Evolutionary conservation across 2,797 vertebrate species (phyloP).

Genomic region (Arctocebus calabarensis): DNA sequence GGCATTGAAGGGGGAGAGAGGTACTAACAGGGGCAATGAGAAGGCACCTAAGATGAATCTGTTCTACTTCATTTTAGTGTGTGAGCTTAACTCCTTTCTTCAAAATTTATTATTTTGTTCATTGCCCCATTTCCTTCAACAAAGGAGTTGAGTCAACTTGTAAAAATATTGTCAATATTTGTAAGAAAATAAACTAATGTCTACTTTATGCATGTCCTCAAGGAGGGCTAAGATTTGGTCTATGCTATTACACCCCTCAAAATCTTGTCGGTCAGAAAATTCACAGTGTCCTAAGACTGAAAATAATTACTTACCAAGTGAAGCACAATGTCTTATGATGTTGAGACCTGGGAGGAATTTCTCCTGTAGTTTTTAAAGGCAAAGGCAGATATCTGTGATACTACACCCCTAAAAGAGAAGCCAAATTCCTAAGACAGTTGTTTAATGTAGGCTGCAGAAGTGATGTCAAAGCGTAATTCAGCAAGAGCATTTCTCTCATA

Average conservation of each 20-base stretch:
- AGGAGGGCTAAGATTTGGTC: conserved; percentile 29
- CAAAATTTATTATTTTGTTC: conserved; percentile 8
- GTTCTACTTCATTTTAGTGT: neutral
- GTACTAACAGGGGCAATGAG: neutral
- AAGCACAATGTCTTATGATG: neutral
- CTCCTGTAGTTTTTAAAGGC: neutral
- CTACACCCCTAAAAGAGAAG: neutral
- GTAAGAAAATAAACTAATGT: conserved; percentile 31
- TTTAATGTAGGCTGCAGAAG: neutral
- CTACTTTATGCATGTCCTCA: neutral
- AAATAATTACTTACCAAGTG: conserved; percentile 22
- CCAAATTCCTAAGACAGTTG: neutral
- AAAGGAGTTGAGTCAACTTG: conserved; percentile 38
- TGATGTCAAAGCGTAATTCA: conserved; percentile 12
- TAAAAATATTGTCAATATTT: conserved; percentile 35
- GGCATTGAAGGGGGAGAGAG: neutral
- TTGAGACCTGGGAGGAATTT: neutral
- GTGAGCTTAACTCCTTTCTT: neutral
- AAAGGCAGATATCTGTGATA: conserved; percentile 1
- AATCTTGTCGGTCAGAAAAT: neutral
- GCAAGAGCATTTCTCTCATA: neutral
- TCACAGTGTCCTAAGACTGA: neutral
- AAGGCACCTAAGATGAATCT: neutral
- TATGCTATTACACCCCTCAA: conserved; percentile 11
- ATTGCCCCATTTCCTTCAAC: conserved; percentile 11